Evolutionary conservation across 1,140 invertebrate species (phyloP).

Genomic region (Drosophila setifemur): DNA sequence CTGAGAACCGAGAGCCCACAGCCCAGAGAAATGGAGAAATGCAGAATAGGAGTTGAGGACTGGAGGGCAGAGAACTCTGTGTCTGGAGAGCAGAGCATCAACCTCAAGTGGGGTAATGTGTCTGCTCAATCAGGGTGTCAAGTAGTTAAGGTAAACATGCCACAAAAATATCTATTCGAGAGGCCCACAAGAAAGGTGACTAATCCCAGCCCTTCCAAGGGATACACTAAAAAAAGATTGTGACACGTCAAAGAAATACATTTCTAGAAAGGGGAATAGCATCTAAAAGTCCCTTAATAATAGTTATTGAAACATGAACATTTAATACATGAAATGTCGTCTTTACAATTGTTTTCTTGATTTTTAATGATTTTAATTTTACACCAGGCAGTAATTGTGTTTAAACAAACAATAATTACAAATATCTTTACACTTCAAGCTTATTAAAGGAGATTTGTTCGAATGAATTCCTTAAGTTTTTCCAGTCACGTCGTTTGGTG

Average conservation of each 20-base stretch:
- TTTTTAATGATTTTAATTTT: too few relatives aligned
- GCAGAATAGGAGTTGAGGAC: constrained; percentile 1
- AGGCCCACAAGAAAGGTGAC: constrained; percentile 23
- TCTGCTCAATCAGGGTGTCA: constrained; percentile 47
- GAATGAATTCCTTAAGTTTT: not conserved
- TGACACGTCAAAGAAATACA: not conserved
- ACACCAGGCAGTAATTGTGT: too few relatives aligned
- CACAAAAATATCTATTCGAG: constrained; percentile 36
- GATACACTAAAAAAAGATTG: not conserved
- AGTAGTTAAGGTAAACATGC: constrained; percentile 46
- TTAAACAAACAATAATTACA: too few relatives aligned
- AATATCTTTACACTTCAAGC: too few relatives aligned
- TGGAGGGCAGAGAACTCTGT: constrained; percentile 24
- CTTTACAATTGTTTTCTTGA: too few relatives aligned
- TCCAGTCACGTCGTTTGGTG: constrained; percentile 29
- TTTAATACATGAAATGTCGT: too few relatives aligned
- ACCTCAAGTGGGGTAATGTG: constrained; percentile 47
- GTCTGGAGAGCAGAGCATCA: constrained; percentile 35
- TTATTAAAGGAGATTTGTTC: not conserved
- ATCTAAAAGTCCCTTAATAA: too few relatives aligned
- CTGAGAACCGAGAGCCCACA: too few relatives aligned
- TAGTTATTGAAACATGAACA: too few relatives aligned
- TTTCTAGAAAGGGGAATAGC: too few relatives aligned
- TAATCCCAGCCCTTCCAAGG: constrained; percentile 8
- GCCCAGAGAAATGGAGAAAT: too few relatives aligned